Base-by-base conservation (phyloP, 1,140 invertebrate species). In the Aleiodes sp. region DNA sequence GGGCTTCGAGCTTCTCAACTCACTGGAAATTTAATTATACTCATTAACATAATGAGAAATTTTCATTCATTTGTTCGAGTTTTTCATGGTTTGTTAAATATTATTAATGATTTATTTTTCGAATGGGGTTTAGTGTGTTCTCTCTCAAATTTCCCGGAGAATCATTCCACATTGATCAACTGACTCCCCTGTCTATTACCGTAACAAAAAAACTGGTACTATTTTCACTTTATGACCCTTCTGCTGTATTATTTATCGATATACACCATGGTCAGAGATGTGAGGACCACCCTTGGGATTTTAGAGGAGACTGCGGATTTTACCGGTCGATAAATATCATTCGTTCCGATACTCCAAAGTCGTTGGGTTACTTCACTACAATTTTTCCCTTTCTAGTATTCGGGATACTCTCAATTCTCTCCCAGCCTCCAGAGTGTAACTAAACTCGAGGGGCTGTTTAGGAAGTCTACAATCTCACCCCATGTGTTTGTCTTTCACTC, bases 271-370 rank as follows among this genome's bases (percentile, higher is more conserved):
- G 63, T 35, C 52, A 69, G 35, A 75, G 67, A 63, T 75, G 70
- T 71, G 71, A 76, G 77, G 80, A 81, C 80, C 81, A 84, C 82
- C 82, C 82, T 82, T 76, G 80, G 82, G 80, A 83, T 83, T 85
- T 77, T 74, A 76, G 76, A 31, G 70, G 78, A 78, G 78, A 80
- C 78, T 80, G 77, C 75, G 70, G 78, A 85, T 84, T 85, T 81
- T 70, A 77, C 77, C 77, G 82, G 74, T 79, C 83, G 73, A 85
- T 85, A 85, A 85, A 85, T 85, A 83, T 83, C 75, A 85, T 85
- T 85, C 82, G 82, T 85, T 85, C 82, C 82, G 80, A 82, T 84
- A 85, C 82, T 84, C 78, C 77, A 83, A 73, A n/a, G 70, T 70
- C 67, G 70, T 77, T 78, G 75, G 67, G 73, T 65, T 76, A 68